These are phyloP conservation scores for Unio delphinus DNA, from an alignment of 2,888 invertebrate species.

Conservation along the genomic window DNA sequence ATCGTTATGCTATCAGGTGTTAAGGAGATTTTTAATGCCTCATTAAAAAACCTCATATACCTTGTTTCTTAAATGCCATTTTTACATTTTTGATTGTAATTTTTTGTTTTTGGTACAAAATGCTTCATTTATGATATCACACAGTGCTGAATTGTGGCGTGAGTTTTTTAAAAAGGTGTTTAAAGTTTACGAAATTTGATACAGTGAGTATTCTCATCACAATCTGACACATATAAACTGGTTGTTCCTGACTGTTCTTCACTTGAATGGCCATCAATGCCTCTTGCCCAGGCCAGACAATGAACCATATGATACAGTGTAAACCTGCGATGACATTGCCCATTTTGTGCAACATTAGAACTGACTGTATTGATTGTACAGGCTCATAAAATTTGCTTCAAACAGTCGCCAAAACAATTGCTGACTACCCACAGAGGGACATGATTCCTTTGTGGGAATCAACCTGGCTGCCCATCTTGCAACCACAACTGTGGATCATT, in stretches of 20 bases:
- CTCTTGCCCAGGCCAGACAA: conserved; percentile 6
- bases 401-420: conserved; percentile 18
- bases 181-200: conserved; percentile 14
- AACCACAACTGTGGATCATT: no score
- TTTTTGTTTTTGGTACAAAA: no score
- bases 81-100: no score
- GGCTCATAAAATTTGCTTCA: conserved; percentile 22
- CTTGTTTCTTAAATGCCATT: no score
- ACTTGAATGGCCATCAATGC: conserved; percentile 17
- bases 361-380: conserved; percentile 10
- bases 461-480: conserved; percentile 8
- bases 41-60: no score
- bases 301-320: conserved; percentile 12
- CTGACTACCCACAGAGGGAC: conserved; percentile 2
- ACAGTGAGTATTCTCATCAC: conserved; percentile 8
- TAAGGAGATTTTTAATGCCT: no score
- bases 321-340: conserved; percentile 21
- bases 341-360: conserved; percentile 24
- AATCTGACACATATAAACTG: conserved; percentile 12
- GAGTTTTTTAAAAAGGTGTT: conserved; percentile 15
- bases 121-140: no score
- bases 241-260: conserved; percentile 16
- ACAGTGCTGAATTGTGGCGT: neutral
- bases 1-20: no score
- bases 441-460: conserved; percentile 16